Conservation (phyloP, 2,797 vertebrate genomes). For the Muscicapa comitata region DNA sequence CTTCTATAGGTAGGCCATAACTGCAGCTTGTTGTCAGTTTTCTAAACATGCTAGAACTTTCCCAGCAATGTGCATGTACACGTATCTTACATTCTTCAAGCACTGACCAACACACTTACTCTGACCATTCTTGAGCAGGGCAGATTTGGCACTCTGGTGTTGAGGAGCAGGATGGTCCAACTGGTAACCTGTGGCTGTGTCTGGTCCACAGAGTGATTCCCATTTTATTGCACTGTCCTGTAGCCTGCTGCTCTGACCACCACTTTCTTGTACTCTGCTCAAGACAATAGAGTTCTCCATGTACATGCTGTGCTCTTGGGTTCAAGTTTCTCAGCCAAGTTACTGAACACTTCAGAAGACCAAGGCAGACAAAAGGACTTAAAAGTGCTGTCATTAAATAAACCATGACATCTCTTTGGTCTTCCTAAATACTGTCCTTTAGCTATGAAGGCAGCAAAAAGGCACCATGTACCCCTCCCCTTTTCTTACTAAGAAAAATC, state of each 20-base stretch:
- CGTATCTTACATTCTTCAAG: neutral
- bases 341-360: neutral
- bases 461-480: accelerated
- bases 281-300: neutral
- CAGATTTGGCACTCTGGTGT: neutral
- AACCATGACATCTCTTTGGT: neutral
- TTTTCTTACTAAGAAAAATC: neutral
- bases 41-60: neutral
- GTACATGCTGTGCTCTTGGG: neutral
- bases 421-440: neutral
- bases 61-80: neutral
- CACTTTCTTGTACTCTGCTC: neutral
- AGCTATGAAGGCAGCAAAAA: neutral
- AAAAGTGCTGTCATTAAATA: neutral
- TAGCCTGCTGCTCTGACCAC: neutral
- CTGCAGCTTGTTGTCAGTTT: neutral
- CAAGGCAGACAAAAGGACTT: neutral
- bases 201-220: neutral
- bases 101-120: neutral
- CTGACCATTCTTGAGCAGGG: neutral
- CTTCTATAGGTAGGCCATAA: neutral
- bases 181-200: neutral
- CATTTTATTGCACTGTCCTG: neutral
- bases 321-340: neutral
- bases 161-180: neutral